Conservation (phyloP, 1,140 invertebrate genomes). For the Pseudomyrmex dendroicus region DNA sequence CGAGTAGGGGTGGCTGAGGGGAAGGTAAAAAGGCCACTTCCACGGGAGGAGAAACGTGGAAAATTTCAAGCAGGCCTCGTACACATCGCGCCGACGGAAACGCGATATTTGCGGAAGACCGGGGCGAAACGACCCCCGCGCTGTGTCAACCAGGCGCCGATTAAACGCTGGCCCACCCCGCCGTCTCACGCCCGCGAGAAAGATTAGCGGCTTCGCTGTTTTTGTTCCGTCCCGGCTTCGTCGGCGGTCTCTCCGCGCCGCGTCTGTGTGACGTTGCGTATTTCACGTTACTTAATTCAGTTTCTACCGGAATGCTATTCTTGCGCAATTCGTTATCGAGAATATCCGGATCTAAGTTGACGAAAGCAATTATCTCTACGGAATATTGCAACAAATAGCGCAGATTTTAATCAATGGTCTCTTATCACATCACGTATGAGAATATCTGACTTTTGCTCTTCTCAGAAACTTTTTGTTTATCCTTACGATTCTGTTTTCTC, state of each 20-base stretch:
- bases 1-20: constrained; percentile 26
- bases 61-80: constrained; percentile 74
- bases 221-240: constrained; percentile 26
- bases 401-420: background rate
- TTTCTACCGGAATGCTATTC: background rate
- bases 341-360: background rate
- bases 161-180: constrained; percentile 59
- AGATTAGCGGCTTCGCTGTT: constrained; percentile 49
- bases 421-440: no score
- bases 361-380: constrained; percentile 5
- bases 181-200: constrained; percentile 21
- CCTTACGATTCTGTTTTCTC: background rate
- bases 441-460: background rate
- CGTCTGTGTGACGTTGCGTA: background rate
- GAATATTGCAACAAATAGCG: background rate
- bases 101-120: constrained; percentile 69
- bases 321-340: background rate
- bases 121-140: constrained; percentile 64
- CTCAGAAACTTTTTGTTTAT: background rate
- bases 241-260: background rate
- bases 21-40: background rate
- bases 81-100: constrained; percentile 66
- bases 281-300: background rate
- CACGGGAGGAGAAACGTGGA: constrained; percentile 66
- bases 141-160: constrained; percentile 66